Evolutionary conservation across 2,113 vertebrate genomes (phyloP), one percentile per base, ranked within the genome.

Genomic region (Dipodomys spectabilis): DNA sequence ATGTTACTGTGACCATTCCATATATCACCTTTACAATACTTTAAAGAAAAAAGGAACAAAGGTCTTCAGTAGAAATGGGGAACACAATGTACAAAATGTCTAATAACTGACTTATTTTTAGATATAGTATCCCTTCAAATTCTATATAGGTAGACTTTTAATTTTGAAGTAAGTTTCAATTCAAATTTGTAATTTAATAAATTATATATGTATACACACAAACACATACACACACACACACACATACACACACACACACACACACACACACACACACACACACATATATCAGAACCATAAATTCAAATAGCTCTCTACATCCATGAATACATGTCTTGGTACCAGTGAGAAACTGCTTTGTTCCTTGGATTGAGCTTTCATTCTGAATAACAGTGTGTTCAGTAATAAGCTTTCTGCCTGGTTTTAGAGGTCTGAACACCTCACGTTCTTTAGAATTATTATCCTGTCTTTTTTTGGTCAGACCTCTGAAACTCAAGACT

Each of bases 381-480:
- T 49, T 20, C 22, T 71, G 32, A 82, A 12, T 25, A 44, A 18
- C 28, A 22, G 0, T 35, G 68, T 49, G 39, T 12, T 35, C 20
- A 18, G 19, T 79, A 87, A 91, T 0, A 60, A 77, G 23, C 3
- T 9, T 2, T 77, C 57, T 78, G 20, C 30, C 28, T 69, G 60
- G 7, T 72, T 85, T 60, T 6, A 11, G 15, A 86, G 68, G 35
- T 60, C 35, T 35, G 15, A 79, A 73, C 1, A 4, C 78, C 49
- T 90, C 67, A 44, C 53, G 85, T 82, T 45, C 60, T 80, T 86
- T 19, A 81, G 49, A 94, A 80, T 77, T 64, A 22, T n/a, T 35
- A 4, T 22, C 30, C 12, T 82, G 2, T 45, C 9, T 83, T 27
- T 72, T 73, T 18, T 19, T 64, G 22, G 7, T 28, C 25, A 57